Conservation (phyloP, 1,140 invertebrate species). For the Orchestia grillus region DNA sequence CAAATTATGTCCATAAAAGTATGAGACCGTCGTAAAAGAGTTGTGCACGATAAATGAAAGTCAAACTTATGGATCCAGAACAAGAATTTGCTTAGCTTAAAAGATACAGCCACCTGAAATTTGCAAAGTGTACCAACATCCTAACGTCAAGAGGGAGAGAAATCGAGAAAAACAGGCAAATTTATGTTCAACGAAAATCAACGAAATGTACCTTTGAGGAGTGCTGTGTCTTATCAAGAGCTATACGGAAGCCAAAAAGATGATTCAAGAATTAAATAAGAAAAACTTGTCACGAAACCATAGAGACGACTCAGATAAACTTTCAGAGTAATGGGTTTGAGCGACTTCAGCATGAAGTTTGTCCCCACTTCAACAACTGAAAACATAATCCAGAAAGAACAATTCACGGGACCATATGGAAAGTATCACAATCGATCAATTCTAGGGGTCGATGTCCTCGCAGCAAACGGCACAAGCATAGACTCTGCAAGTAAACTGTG, state of each 20-base stretch:
- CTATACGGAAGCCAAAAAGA: neutral
- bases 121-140: neutral
- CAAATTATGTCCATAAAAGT: neutral
- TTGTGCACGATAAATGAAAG: neutral
- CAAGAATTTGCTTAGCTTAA: neutral
- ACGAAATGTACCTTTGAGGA: neutral
- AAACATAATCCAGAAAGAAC: neutral
- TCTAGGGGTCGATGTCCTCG: neutral
- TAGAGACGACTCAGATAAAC: neutral
- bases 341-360: neutral
- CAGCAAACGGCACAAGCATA: neutral
- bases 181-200: neutral
- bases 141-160: neutral
- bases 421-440: neutral
- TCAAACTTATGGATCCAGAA: neutral
- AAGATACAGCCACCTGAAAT: neutral
- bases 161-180: neutral
- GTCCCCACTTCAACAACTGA: neutral
- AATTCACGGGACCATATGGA: neutral
- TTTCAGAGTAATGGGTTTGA: too few relatives aligned
- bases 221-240: neutral
- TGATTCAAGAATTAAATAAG: neutral
- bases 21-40: neutral
- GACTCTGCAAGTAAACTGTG: neutral
- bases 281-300: neutral